Percentiles rank a stretch among this genome's conserved stretches.
Conservation (phyloP, 2,797 vertebrate genomes). For the Glyptemys insculpta region DNA sequence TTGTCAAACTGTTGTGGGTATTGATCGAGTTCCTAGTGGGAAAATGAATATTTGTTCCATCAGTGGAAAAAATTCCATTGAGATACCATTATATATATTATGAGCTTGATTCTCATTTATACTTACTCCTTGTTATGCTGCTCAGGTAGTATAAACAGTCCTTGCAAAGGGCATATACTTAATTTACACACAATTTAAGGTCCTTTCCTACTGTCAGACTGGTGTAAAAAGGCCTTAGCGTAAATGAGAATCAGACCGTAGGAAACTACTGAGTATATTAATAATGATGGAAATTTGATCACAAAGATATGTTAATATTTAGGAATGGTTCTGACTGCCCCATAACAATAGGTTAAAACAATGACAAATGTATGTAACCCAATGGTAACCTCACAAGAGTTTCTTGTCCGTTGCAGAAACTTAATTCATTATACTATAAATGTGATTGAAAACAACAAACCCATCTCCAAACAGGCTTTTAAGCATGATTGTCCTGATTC, state of each 20-base stretch:
- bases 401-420: background rate
- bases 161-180: background rate
- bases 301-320: background rate
- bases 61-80: background rate
- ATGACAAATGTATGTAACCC: background rate
- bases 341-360: background rate
- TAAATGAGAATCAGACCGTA: background rate
- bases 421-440: background rate
- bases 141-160: background rate
- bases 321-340: background rate
- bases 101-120: background rate
- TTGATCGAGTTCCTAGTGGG: fast-evolving
- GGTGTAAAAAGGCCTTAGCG: background rate
- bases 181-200: background rate
- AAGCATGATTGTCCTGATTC: background rate
- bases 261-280: background rate
- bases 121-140: background rate
- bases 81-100: background rate
- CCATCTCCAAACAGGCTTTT: background rate
- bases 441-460: background rate
- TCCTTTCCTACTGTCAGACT: background rate
- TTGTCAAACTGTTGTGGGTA: background rate
- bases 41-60: background rate
- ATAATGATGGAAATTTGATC: background rate
- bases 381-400: background rate